Evolutionary conservation across 2,888 invertebrate species (phyloP).

Genomic region (Ormyrus pomaceus): DNA sequence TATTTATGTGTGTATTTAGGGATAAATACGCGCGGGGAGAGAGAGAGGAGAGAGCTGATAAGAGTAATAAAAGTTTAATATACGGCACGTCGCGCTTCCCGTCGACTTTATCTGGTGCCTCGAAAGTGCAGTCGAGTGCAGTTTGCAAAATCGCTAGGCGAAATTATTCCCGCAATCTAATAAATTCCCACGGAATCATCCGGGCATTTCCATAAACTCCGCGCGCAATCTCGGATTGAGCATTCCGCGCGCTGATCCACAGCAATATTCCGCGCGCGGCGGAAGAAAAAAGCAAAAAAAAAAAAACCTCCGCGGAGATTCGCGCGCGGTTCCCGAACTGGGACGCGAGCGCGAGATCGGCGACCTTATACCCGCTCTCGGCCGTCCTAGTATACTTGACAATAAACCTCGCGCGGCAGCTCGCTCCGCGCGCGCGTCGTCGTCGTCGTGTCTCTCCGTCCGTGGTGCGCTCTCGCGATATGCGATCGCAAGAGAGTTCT

Average conservation of each 20-base stretch:
- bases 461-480: not conserved
- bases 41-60: not conserved
- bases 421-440: not conserved
- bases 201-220: not conserved
- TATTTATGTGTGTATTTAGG: constrained; percentile 22
- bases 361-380: constrained; percentile 29
- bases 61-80: constrained; percentile 14
- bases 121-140: not conserved
- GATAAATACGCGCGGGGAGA: constrained; percentile 4
- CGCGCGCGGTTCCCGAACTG: not conserved
- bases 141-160: not conserved
- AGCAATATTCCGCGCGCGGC: not conserved
- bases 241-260: no score
- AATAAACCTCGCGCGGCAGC: constrained; percentile 37
- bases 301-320: not conserved
- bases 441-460: constrained; percentile 8
- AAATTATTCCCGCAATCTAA: not conserved
- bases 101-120: not conserved
- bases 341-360: not conserved
- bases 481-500: not conserved
- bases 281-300: no score
- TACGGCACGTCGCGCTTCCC: not conserved
- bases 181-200: not conserved
- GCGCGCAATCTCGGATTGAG: not conserved
- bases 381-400: constrained; percentile 51